phyloP scores from a whole-genome alignment of 2,888 invertebrate genomes.

The Apamea sordens region DNA sequence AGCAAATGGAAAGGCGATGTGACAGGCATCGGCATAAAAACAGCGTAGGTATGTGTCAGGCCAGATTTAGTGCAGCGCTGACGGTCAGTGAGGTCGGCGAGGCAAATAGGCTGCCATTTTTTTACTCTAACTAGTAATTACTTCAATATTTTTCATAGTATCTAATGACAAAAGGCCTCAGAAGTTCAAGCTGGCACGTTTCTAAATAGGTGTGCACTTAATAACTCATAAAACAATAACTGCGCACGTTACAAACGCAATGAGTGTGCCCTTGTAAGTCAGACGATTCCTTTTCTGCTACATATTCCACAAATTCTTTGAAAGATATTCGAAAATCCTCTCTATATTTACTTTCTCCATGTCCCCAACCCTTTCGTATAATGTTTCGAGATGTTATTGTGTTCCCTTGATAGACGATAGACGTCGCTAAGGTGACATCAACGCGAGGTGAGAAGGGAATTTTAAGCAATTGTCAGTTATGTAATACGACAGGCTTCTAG shows the following conservation, averaged over 20 bases:
- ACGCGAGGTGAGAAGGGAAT: slow-evolving; percentile 53
- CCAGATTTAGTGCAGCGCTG: background rate
- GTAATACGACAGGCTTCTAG: slow-evolving; percentile 53
- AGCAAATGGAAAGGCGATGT: slow-evolving; percentile 21
- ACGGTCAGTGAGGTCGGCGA: background rate
- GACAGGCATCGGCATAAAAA: background rate
- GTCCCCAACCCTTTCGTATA: slow-evolving; percentile 34
- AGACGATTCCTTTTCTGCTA: background rate
- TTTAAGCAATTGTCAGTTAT: slow-evolving; percentile 54
- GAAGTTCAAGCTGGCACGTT: background rate
- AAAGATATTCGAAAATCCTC: background rate
- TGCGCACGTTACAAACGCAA: background rate
- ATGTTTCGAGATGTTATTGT: slow-evolving; percentile 56
- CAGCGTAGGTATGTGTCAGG: background rate
- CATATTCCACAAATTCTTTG: background rate
- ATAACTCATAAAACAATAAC: background rate
- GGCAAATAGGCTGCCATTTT: background rate
- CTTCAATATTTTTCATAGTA: background rate
- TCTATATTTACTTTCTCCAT: slow-evolving; percentile 36
- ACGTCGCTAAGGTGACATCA: slow-evolving; percentile 56
- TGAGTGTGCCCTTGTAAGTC: background rate
- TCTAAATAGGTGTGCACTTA: background rate
- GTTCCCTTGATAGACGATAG: slow-evolving; percentile 57
- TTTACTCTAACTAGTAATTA: background rate
- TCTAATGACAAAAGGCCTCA: background rate